A percentile compares a stretch with the other conserved stretches of the same genome.
These are phyloP conservation scores for Brachionus paranguensis DNA, from an alignment of 1,140 invertebrate genomes.

Conservation along the genomic window DNA sequence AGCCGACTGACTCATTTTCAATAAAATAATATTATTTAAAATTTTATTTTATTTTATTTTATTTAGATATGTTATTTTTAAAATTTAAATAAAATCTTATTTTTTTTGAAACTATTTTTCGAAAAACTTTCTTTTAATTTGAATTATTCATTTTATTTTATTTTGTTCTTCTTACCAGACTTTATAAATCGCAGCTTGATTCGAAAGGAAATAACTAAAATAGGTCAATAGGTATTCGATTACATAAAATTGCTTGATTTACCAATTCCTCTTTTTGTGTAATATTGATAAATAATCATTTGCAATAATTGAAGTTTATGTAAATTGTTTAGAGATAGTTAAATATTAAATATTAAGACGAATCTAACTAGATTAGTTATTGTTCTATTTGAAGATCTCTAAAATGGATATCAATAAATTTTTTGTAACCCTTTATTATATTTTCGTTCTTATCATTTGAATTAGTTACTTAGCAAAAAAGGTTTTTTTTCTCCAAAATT, in stretches of 20 bases:
- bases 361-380: background rate
- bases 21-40: background rate
- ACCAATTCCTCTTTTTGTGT: background rate
- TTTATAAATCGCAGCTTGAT: background rate
- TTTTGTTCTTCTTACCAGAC: no score
- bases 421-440: background rate
- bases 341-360: background rate
- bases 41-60: background rate
- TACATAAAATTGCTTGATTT: background rate
- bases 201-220: background rate
- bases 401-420: background rate
- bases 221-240: background rate
- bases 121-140: no score
- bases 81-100: no score
- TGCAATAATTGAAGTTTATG: background rate
- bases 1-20: background rate
- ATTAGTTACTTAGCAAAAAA: background rate
- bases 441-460: background rate
- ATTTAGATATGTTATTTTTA: no score
- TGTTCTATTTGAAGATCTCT: background rate
- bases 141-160: no score
- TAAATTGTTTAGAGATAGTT: background rate
- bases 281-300: background rate
- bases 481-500: background rate
- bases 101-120: no score